Evolutionary conservation across 2,888 invertebrate genomes (phyloP).

Genomic region (Clepsis dumicolana): DNA sequence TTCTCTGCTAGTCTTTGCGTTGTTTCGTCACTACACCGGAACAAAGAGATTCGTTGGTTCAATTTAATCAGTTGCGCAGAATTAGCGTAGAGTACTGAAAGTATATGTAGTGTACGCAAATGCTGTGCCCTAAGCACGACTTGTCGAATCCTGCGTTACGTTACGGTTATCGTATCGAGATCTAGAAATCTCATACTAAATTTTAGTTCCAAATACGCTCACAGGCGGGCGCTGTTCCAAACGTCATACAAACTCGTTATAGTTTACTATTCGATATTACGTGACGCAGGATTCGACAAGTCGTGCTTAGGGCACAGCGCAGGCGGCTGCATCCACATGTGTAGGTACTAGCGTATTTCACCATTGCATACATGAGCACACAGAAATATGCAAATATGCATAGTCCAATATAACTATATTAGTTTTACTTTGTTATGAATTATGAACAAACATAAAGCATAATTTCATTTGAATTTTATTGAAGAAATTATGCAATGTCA

Average conservation of each 20-base stretch:
- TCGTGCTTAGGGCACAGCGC: neutral
- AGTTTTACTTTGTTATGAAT: neutral
- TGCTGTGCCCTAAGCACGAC: neutral
- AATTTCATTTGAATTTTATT: slow-evolving; percentile 45
- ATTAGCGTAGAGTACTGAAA: slow-evolving; percentile 10
- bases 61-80: slow-evolving; percentile 71
- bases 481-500: slow-evolving; percentile 48
- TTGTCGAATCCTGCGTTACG: no score
- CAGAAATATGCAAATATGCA: neutral
- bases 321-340: slow-evolving; percentile 11
- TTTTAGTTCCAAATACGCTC: no score
- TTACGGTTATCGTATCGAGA: no score
- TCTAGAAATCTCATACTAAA: no score
- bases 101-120: slow-evolving; percentile 8
- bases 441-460: neutral
- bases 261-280: no score
- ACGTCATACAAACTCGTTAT: no score
- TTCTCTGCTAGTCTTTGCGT: slow-evolving; percentile 51
- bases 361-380: neutral
- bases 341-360: neutral
- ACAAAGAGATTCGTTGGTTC: slow-evolving; percentile 67
- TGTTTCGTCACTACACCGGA: slow-evolving; percentile 60
- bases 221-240: no score
- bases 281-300: no score
- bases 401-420: neutral